phyloP scores from a whole-genome alignment of 2,797 vertebrate genomes.

The Notoglanidium macrostoma region DNA sequence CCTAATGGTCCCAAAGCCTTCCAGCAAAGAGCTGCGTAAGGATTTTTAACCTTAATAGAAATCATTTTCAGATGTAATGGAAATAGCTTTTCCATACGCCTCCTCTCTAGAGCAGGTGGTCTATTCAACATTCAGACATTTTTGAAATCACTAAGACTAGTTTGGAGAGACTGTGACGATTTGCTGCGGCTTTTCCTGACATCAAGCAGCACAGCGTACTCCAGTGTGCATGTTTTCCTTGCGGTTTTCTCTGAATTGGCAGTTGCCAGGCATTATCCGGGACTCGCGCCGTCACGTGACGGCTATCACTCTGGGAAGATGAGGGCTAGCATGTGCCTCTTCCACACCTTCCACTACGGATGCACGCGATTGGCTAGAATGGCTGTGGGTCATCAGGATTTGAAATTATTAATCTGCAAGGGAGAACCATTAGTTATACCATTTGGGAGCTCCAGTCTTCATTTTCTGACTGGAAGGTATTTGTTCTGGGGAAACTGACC shows the following conservation, averaged over 20 bases:
- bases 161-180: constrained; percentile 46
- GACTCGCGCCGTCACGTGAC: neutral
- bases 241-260: neutral
- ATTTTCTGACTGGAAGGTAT: neutral
- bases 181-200: constrained; percentile 45
- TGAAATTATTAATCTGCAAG: neutral
- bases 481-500: neutral
- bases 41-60: constrained; percentile 64
- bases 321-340: neutral
- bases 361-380: neutral
- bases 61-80: constrained; percentile 56
- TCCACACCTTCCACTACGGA: neutral
- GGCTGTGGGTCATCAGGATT: neutral
- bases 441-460: neutral
- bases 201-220: neutral
- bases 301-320: neutral
- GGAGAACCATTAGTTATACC: neutral
- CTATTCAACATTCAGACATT: constrained; percentile 64
- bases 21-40: constrained; percentile 53
- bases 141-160: constrained; percentile 60
- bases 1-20: constrained; percentile 62
- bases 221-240: neutral
- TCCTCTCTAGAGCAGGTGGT: constrained; percentile 53
- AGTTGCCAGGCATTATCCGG: constrained; percentile 2
- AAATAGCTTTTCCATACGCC: constrained; percentile 60